Evolutionary conservation across 2,113 vertebrate genomes (phyloP).

Genomic region (Megaleporinus macrocephalus): DNA sequence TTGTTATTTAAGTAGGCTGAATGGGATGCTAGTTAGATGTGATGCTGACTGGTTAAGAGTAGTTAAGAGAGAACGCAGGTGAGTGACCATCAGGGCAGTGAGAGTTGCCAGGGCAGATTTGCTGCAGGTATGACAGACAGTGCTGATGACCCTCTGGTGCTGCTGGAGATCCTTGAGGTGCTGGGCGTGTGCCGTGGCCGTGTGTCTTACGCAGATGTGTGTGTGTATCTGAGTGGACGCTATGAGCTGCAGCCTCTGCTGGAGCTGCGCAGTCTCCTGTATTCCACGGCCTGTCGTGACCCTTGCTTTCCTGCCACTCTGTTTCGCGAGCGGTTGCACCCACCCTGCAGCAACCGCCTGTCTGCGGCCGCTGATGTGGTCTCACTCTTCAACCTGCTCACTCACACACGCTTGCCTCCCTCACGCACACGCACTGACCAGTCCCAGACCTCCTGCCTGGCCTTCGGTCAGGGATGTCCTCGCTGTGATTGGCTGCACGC

Average conservation of each 20-base stretch:
- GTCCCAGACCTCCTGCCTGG: slow-evolving; percentile 74
- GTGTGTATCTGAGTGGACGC: slow-evolving; percentile 89
- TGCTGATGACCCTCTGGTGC: slow-evolving; percentile 84
- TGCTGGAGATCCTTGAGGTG: slow-evolving; percentile 92
- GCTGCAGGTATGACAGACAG: slow-evolving; percentile 47
- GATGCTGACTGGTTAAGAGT: background rate
- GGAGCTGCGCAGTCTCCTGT: slow-evolving; percentile 88
- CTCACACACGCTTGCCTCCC: slow-evolving; percentile 84
- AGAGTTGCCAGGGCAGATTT: slow-evolving; percentile 9
- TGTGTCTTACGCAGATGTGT: slow-evolving; percentile 92
- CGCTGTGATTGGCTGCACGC: slow-evolving; percentile 64
- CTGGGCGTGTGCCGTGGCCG: slow-evolving; percentile 86
- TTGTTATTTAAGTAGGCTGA: background rate
- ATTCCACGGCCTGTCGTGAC: slow-evolving; percentile 91
- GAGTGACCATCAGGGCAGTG: background rate
- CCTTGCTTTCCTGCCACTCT: slow-evolving; percentile 93
- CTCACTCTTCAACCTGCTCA: slow-evolving; percentile 95
- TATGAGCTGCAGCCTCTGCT: slow-evolving; percentile 89
- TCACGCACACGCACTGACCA: slow-evolving; percentile 74
- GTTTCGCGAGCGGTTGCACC: slow-evolving; percentile 86
- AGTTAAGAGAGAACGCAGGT: background rate
- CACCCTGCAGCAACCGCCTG: slow-evolving; percentile 82
- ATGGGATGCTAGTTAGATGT: too few relatives aligned
- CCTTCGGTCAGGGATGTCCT: slow-evolving; percentile 67
- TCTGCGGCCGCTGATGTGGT: slow-evolving; percentile 94